These are phyloP conservation scores for Leptinotarsa juncta DNA, from an alignment of 2,888 invertebrate species.

Conservation along the genomic window DNA sequence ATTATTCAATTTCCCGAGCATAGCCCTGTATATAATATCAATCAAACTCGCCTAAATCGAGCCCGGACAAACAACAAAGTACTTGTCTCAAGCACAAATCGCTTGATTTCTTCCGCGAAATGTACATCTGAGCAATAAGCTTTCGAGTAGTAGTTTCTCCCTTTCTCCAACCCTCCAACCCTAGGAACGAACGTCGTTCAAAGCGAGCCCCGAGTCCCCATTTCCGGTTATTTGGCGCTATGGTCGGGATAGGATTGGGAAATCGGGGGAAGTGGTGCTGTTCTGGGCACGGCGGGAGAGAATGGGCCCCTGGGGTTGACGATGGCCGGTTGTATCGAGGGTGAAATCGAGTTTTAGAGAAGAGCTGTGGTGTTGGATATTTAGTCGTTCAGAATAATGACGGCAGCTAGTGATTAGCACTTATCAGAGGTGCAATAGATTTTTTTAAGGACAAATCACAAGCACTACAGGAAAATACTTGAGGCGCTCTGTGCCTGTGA, in stretches of 20 bases:
- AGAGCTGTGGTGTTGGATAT: background rate
- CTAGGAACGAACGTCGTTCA: constrained; percentile 14
- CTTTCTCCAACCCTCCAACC: background rate
- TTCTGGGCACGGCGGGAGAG: constrained; percentile 33
- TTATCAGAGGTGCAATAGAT: background rate
- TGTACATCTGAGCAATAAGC: constrained; percentile 27
- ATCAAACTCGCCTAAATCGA: constrained; percentile 13
- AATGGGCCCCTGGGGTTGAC: constrained; percentile 10
- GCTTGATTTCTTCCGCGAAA: constrained; percentile 30
- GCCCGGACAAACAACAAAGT: constrained; percentile 25
- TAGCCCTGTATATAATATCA: constrained; percentile 21
- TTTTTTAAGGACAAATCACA: too few relatives aligned
- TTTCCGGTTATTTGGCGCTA: constrained; percentile 25
- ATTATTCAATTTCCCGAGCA: background rate
- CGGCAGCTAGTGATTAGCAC: background rate
- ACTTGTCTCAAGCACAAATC: constrained; percentile 29
- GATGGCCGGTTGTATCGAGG: constrained; percentile 14
- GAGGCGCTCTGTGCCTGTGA: too few relatives aligned
- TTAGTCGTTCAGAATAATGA: background rate
- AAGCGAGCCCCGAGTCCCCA: constrained; percentile 20
- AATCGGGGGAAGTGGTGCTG: constrained; percentile 25
- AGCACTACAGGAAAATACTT: too few relatives aligned
- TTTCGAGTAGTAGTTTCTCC: constrained; percentile 15
- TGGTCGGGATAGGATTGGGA: constrained; percentile 21
- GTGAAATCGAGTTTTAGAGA: constrained; percentile 1